Base-by-base conservation (phyloP, 2,888 invertebrate genomes). In the Ariolimax columbianus region DNA sequence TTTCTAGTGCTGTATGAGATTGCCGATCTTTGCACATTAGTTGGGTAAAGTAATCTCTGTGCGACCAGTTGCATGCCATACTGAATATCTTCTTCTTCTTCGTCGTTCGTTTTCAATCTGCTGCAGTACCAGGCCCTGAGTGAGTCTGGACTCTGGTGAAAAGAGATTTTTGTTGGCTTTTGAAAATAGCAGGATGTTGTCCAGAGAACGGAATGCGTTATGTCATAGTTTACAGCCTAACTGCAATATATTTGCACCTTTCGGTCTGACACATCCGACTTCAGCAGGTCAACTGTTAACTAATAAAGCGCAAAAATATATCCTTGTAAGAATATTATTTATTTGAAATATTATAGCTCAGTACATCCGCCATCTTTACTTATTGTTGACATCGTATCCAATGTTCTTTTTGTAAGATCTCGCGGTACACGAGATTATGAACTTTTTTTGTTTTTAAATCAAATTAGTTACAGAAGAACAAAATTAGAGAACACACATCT, bases 1-100 rank as follows among this genome's bases (percentile, higher is more conserved):
- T 91, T 90, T 94, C 94, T 66, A 94, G 88, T 9, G 93, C 93
- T 9, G 89, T 86, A 83, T 91, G 91, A 43, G 92, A 87, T 26
- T 90, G 89, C 82, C 91, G 91, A 85, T 93, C 93, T 11, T 87
- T 87, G 72, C 88, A 86, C 89, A 93, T 90, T 55, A 93, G 87
- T 85, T 89, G 78, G 26, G 91, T 87, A 86, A 93, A 93, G 88
- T 93, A 93, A 85, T 93, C 93, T 77, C 89, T 90, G 77, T 88
- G 89, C 68, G 86, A 81, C 93, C 93, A 93, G 82, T 92, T 91
- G 83, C 92, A 91, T 51, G 90, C 87, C 91, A 91, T 86, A 26
- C n/a, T 47, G 17, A 38, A 59, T 40, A 11, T n/a, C n/a, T n/a
- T n/a, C n/a, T n/a, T n/a, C n/a, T n/a, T n/a, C n/a, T n/a, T n/a